Conservation (phyloP, 53 echinoderm and acorn worm species). For the Actinopyga echinites region DNA sequence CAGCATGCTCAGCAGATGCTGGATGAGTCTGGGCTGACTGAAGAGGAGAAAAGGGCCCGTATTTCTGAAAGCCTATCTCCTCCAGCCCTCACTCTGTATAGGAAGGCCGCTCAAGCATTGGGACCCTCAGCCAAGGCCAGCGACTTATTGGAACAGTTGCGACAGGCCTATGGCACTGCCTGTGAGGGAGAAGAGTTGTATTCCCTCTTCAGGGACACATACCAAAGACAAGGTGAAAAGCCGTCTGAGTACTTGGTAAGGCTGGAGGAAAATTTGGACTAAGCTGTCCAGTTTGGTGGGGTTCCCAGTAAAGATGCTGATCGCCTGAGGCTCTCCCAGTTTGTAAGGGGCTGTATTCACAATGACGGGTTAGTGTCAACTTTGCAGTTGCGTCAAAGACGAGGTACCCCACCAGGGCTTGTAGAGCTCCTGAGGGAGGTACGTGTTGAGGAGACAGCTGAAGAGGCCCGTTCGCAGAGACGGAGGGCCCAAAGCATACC, state of each 20-base stretch:
- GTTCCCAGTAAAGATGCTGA: conserved; percentile 11
- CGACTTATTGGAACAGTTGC: conserved; percentile 27
- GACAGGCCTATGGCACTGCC: conserved; percentile 43
- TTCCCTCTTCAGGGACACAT: conserved; percentile 41
- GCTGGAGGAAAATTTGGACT: conserved; percentile 40
- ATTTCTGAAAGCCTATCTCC: conserved; percentile 47
- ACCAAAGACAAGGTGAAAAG: conserved; percentile 17
- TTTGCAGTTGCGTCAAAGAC: background rate
- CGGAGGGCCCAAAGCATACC: background rate
- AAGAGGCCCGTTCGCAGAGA: background rate
- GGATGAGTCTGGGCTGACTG: conserved; percentile 29
- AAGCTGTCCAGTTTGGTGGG: conserved; percentile 44
- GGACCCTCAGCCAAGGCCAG: conserved; percentile 9
- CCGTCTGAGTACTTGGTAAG: conserved; percentile 33
- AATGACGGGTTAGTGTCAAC: conserved; percentile 35
- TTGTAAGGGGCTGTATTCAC: conserved; percentile 45
- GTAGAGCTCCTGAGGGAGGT: background rate
- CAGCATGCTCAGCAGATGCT: conserved; percentile 38
- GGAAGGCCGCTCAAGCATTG: conserved; percentile 32
- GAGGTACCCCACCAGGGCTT: background rate
- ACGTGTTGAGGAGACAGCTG: background rate
- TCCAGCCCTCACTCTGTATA: conserved; percentile 16
- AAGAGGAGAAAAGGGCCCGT: conserved; percentile 37
- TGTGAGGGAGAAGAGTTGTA: conserved; percentile 56
- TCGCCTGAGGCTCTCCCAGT: conserved; percentile 47